A percentile compares a stretch with the other conserved stretches of the same genome.
Evolutionary conservation across 2,888 invertebrate species (phyloP).

Genomic region (Nomada hirtipes): DNA sequence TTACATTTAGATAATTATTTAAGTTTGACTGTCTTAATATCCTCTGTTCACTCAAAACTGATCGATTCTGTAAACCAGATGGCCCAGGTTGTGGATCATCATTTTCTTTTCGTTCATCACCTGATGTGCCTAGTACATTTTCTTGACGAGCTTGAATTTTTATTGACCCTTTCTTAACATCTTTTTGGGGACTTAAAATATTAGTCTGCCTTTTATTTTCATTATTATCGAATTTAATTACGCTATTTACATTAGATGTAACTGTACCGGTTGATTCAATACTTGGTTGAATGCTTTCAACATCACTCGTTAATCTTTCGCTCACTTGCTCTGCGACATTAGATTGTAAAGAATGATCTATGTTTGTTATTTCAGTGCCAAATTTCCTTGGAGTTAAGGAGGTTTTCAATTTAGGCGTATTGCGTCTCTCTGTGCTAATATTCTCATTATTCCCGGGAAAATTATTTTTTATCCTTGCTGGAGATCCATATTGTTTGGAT

Average conservation of each 20-base stretch:
- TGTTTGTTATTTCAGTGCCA: conserved; percentile 74
- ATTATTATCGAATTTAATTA: conserved; percentile 7
- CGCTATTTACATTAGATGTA: conserved; percentile 3
- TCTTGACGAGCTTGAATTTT: conserved; percentile 27
- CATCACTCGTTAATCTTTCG: conserved; percentile 5
- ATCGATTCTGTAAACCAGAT: conserved; percentile 62
- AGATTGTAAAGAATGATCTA: conserved; percentile 49
- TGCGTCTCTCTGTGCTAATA: conserved; percentile 6
- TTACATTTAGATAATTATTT: conserved; percentile 76
- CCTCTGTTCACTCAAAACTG: conserved; percentile 37
- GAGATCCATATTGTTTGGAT: conserved; percentile 3
- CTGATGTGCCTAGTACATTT: background rate
- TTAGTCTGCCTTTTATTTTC: conserved; percentile 63
- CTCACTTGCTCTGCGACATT: conserved; percentile 17
- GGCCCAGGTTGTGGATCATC: conserved; percentile 63
- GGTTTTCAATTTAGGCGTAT: conserved; percentile 22
- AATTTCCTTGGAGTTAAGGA: conserved; percentile 67
- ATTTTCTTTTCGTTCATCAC: conserved; percentile 33
- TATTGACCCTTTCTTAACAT: conserved; percentile 35
- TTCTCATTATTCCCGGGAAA: conserved; percentile 36
- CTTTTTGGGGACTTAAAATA: conserved; percentile 47
- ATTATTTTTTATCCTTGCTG: conserved; percentile 8
- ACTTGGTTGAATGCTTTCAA: conserved; percentile 7
- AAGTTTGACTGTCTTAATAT: conserved; percentile 76
- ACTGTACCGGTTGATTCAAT: background rate